phyloP scores from a whole-genome alignment of 2,888 invertebrate species.

The Gnatocerus cornutus region DNA sequence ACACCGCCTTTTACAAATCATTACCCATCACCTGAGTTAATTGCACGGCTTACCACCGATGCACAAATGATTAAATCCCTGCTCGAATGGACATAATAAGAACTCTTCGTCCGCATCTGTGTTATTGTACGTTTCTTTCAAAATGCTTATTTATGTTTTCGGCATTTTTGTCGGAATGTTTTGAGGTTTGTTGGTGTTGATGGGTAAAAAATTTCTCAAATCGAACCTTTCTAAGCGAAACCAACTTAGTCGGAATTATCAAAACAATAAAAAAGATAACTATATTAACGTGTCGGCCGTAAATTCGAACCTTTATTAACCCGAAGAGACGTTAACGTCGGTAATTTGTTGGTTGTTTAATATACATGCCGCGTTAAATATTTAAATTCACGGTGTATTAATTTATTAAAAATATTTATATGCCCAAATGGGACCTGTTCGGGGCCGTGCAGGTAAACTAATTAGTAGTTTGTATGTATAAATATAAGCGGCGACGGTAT shows the following conservation, averaged over 20 bases:
- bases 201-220: conserved; percentile 37
- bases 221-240: conserved; percentile 22
- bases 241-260: conserved; percentile 27
- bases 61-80: conserved; percentile 33
- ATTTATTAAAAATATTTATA: conserved; percentile 63
- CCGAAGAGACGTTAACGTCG: conserved; percentile 58
- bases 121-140: conserved; percentile 21
- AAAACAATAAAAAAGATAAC: conserved; percentile 60
- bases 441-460: conserved; percentile 53
- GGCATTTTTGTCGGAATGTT: conserved; percentile 62
- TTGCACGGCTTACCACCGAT: conserved; percentile 28
- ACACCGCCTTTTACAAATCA: conserved; percentile 27
- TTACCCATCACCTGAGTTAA: conserved; percentile 41
- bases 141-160: conserved; percentile 61
- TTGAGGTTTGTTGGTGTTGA: conserved; percentile 50
- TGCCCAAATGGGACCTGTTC: conserved; percentile 53
- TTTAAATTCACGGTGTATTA: conserved; percentile 61
- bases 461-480: conserved; percentile 63
- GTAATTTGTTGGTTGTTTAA: conserved; percentile 63
- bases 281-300: conserved; percentile 63
- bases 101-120: conserved; percentile 23
- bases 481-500: conserved; percentile 60
- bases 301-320: conserved; percentile 63
- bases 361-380: conserved; percentile 63
- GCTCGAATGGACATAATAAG: conserved; percentile 6